Evolutionary conservation across 2,113 vertebrate genomes (phyloP), one percentile per base, ranked within the genome.

Genomic region (Centropus unirufus): DNA sequence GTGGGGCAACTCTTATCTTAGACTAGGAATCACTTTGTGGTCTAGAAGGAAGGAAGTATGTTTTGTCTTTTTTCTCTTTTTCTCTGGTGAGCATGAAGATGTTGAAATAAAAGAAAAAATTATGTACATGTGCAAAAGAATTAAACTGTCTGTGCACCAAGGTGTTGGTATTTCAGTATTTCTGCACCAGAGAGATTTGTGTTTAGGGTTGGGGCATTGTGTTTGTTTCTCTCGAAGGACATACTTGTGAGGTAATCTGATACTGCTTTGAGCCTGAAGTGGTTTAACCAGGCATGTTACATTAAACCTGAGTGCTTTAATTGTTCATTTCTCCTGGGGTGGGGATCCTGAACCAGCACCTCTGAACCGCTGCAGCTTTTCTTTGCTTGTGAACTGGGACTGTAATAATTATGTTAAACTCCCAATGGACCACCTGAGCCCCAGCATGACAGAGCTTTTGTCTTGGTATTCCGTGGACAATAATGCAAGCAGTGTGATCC

Each of bases 51-150:
- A 27, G 39, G 39, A 42, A 27, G 6, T 40, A 63, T 40, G 39
- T 42, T 63, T 39, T 39, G 34, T 39, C 34, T 26, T 39, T 62
- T 62, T 39, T 14, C 6, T 14, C 22, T n/a, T 22, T 59, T 62
- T 62, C 36, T 63, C 18, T 42, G 39, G 26, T 63, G 61, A 42
- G 29, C 18, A 63, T 63, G 61, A 39, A 63, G 39, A 40, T 29
- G 61, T 64, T 36, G 15, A 80, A 59, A 27, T 6, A 42, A 6
- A 64, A 79, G 27, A 54, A 23, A 27, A 23, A 14, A 16, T 26
- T 1, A n/a, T 2, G 1, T 0, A 1, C 9, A 0, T 1, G 6
- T 78, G 55, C 44, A 72, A 22, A 61, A 72, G 30, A 64, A 13
- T 39, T 11, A 26, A 54, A 6, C 8, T 6, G 2, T 7, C 5